A percentile compares a stretch with the other conserved stretches of the same genome.
Evolutionary conservation across 2,113 vertebrate species (phyloP).

Genomic region (Hystrix cristata): DNA sequence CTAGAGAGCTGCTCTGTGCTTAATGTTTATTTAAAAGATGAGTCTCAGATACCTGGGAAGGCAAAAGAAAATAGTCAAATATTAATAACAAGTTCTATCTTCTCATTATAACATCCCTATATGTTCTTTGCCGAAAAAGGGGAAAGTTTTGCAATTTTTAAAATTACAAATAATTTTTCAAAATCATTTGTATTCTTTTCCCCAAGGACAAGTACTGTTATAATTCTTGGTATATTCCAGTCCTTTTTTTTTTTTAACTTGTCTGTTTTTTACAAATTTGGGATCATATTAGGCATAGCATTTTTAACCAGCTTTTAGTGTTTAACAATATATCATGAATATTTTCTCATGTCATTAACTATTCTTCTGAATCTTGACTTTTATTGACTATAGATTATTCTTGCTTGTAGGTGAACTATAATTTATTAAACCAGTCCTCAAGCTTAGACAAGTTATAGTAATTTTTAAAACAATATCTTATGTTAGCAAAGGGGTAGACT

Average conservation of each 20-base stretch:
- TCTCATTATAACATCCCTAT: conserved; percentile 18
- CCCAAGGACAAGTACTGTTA: background rate
- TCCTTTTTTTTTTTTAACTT: background rate
- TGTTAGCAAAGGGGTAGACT: conserved; percentile 50
- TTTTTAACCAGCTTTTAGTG: conserved; percentile 53
- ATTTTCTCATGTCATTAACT: conserved; percentile 59
- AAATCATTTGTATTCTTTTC: conserved; percentile 18
- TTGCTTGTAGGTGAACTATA: conserved; percentile 49
- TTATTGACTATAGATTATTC: conserved; percentile 62
- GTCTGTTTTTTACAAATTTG: background rate
- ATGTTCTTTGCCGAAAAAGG: background rate
- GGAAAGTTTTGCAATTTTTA: background rate
- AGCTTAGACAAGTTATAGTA: conserved; percentile 67
- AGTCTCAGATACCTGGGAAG: background rate
- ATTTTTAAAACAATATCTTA: conserved; percentile 68
- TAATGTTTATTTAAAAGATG: background rate
- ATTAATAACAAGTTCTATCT: background rate
- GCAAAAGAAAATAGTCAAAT: background rate
- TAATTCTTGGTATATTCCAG: conserved; percentile 13
- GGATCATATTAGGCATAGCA: background rate
- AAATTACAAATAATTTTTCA: background rate
- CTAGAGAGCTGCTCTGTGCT: background rate
- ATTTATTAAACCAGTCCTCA: conserved; percentile 67
- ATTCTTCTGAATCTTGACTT: conserved; percentile 53
- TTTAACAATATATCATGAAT: conserved; percentile 14